phyloP scores from a whole-genome alignment of 2,113 vertebrate species.

The Delphinapterus leucas region DNA sequence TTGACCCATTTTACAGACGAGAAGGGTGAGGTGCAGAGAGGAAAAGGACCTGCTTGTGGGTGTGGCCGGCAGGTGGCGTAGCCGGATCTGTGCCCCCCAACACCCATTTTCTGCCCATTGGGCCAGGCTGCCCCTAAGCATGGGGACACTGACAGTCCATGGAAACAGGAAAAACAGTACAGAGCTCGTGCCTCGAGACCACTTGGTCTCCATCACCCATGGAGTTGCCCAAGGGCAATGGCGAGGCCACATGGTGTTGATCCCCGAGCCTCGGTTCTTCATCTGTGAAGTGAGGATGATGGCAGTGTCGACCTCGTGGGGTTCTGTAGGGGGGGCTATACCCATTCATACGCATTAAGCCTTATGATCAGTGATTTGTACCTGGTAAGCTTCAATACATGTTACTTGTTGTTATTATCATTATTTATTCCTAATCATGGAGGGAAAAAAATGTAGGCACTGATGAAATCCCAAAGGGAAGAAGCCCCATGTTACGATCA shows the following conservation, averaged over 20 bases:
- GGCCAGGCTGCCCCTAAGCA: background rate
- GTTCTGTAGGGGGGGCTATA: background rate
- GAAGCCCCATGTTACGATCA: background rate
- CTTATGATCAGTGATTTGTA: accelerated
- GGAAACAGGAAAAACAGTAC: background rate
- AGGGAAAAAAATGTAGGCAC: background rate
- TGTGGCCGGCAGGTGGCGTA: accelerated
- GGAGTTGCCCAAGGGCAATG: background rate
- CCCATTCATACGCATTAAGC: accelerated
- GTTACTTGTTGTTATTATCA: no score
- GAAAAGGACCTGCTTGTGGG: background rate
- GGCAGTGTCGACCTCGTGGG: background rate
- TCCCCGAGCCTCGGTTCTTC: background rate
- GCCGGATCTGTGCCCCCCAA: background rate
- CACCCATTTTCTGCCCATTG: background rate
- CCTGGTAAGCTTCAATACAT: background rate
- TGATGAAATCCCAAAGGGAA: background rate
- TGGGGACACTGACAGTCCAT: background rate
- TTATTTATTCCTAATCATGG: background rate
- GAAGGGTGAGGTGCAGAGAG: background rate
- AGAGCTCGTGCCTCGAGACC: accelerated
- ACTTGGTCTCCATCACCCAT: background rate
- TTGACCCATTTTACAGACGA: background rate
- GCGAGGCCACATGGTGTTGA: background rate
- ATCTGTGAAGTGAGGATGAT: background rate